Evolutionary conservation across 2,888 invertebrate species (phyloP).

Genomic region (Tipula unca): DNA sequence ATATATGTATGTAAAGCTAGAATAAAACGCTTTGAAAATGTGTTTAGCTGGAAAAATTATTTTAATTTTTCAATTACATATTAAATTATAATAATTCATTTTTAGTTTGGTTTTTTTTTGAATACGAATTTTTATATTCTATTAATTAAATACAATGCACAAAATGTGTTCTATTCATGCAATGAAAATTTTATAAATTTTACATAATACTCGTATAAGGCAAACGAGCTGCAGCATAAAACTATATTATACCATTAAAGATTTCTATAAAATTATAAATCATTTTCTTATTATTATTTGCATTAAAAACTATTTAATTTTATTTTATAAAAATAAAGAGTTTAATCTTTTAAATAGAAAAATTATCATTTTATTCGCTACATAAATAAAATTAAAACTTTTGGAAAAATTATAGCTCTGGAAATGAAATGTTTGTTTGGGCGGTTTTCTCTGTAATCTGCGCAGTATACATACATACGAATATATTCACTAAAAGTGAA

Average conservation of each 20-base stretch:
- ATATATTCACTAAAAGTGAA: not conserved
- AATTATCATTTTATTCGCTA: not conserved
- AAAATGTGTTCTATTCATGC: not conserved
- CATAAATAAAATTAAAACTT: not conserved
- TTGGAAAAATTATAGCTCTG: not conserved
- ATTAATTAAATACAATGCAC: not conserved
- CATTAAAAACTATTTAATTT: not conserved
- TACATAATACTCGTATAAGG: too few species aligned
- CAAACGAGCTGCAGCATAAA: not conserved
- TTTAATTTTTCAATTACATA: not conserved
- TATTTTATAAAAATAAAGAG: not conserved
- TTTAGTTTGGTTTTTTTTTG: not conserved
- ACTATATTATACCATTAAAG: not conserved
- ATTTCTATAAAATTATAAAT: slow-evolving; percentile 14
- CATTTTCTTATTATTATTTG: slow-evolving; percentile 1
- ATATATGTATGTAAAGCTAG: not conserved
- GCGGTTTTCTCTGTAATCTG: too few species aligned
- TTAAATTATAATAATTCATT: not conserved
- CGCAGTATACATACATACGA: too few species aligned
- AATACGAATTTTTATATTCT: not conserved
- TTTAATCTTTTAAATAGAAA: not conserved
- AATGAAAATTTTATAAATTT: not conserved
- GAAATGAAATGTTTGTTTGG: not conserved
- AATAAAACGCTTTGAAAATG: not conserved
- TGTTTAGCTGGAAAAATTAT: not conserved